Conservation (phyloP, 2,888 invertebrate species). For the Lasiommata megera region DNA sequence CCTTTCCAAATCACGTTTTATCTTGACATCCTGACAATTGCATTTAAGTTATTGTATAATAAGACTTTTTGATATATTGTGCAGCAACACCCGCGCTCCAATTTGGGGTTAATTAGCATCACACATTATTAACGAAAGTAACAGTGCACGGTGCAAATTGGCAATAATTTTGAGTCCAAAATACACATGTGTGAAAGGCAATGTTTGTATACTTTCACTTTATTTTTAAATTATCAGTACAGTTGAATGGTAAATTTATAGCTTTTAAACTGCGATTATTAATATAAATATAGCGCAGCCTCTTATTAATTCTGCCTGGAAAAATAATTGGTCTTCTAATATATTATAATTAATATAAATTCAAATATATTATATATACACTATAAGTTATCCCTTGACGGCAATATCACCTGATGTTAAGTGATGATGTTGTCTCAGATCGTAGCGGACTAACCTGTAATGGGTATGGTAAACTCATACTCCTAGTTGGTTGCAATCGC, state of each 20-base stretch:
- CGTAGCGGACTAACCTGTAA: no score
- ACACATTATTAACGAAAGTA: neutral
- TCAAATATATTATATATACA: no score
- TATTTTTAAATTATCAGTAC: neutral
- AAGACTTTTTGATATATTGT: neutral
- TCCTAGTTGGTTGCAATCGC: no score
- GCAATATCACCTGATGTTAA: no score
- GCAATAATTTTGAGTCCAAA: neutral
- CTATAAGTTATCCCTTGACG: no score
- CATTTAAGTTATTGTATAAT: constrained; percentile 3
- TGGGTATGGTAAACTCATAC: no score
- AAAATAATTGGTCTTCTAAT: no score
- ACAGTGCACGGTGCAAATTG: neutral
- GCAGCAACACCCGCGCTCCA: neutral
- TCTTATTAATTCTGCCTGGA: no score
- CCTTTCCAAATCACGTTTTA: constrained; percentile 2
- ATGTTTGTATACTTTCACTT: neutral
- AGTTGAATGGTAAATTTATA: neutral
- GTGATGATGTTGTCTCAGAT: no score
- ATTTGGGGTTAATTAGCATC: neutral
- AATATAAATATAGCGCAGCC: no score
- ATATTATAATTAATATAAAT: no score
- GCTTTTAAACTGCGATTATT: no score
- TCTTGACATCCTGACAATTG: constrained; percentile 8
- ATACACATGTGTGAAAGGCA: neutral